Conservation (phyloP, 1,140 invertebrate species). For the Euura saliciscinereae region DNA sequence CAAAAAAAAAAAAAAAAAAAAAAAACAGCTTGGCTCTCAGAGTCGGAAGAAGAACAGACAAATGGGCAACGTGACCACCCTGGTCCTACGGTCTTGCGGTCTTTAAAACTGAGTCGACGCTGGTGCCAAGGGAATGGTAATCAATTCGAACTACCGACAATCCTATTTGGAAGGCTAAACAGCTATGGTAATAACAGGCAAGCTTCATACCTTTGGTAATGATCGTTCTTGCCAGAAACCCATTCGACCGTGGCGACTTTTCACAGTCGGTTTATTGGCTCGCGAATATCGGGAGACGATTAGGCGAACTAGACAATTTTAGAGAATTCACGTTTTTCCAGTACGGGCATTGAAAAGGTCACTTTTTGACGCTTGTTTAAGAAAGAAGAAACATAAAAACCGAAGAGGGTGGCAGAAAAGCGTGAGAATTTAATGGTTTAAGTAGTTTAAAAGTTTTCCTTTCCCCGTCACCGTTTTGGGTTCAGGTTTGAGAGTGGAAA, state of each 20-base stretch:
- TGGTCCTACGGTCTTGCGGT: slow-evolving; percentile 10
- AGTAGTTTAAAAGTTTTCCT: background rate
- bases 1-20: slow-evolving; percentile 11
- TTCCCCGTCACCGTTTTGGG: background rate
- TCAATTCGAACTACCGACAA: too few relatives aligned
- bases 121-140: background rate
- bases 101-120: slow-evolving; percentile 23
- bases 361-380: too few relatives aligned
- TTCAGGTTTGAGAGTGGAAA: background rate
- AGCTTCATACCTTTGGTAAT: too few relatives aligned
- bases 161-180: too few relatives aligned
- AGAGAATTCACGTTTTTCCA: too few relatives aligned
- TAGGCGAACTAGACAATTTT: too few relatives aligned
- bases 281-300: background rate
- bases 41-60: background rate
- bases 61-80: background rate
- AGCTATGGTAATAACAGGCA: too few relatives aligned
- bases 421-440: background rate
- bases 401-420: background rate
- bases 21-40: background rate
- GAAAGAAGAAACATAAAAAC: too few relatives aligned
- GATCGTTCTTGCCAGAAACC: background rate
- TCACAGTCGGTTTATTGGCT: background rate
- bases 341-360: too few relatives aligned
- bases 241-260: background rate